These are phyloP conservation scores for Pseudorectes ferrugineus DNA, from an alignment of 2,113 vertebrate species.

Conservation along the genomic window DNA sequence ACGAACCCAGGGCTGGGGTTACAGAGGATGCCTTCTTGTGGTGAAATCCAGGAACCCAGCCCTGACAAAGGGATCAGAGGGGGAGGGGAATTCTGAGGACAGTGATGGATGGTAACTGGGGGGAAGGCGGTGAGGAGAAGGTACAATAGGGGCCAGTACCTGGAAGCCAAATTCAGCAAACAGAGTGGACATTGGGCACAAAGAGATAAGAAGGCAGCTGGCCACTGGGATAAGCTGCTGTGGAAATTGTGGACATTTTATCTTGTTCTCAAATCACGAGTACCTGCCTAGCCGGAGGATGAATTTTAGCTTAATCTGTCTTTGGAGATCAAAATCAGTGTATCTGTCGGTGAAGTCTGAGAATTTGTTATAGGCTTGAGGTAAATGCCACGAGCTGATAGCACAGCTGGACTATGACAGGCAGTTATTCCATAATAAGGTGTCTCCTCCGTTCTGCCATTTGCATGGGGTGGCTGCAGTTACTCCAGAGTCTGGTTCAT, in stretches of 20 bases:
- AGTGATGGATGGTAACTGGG: not conserved
- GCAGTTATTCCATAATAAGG: not conserved
- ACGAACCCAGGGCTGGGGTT: not conserved
- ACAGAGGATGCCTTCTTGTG: not conserved
- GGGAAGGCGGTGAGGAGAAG: not conserved
- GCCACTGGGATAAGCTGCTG: not conserved
- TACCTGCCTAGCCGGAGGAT: not conserved
- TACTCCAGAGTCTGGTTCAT: not conserved
- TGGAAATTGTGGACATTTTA: not conserved
- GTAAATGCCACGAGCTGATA: not conserved
- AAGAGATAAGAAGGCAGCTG: not conserved
- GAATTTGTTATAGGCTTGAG: not conserved
- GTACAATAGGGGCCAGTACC: not conserved
- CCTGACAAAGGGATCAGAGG: not conserved
- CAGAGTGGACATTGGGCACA: not conserved
- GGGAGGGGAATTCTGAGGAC: not conserved
- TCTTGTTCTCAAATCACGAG: not conserved
- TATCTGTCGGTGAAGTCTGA: not conserved
- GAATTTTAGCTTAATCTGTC: not conserved
- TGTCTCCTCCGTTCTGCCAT: rapidly evolving
- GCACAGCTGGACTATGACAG: not conserved
- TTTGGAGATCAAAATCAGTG: not conserved
- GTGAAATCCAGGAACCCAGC: not conserved
- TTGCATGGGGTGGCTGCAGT: not conserved
- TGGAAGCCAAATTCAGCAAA: not conserved